Evolutionary conservation across 2,113 vertebrate species (phyloP).

Genomic region (Aegithalos caudatus): DNA sequence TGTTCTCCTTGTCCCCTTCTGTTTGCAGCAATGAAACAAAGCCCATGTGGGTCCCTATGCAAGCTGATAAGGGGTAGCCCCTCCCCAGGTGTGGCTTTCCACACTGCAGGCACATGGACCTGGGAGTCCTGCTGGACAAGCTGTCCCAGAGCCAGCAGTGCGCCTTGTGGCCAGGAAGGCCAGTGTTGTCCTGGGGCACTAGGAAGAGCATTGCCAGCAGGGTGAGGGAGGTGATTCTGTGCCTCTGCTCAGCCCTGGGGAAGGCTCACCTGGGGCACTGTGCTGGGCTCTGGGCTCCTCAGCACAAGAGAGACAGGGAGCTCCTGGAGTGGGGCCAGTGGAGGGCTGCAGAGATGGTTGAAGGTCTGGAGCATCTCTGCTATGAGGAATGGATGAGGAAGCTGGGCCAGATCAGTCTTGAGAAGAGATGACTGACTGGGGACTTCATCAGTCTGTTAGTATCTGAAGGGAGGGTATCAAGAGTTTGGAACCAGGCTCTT

Average conservation of each 20-base stretch:
- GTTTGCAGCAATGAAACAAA: background rate
- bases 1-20: background rate
- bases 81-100: background rate
- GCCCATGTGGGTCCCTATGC: background rate
- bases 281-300: background rate
- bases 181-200: background rate
- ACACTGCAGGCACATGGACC: background rate
- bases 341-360: background rate
- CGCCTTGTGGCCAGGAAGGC: background rate
- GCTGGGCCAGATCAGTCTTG: background rate
- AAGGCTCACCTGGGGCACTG: background rate
- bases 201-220: background rate
- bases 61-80: background rate
- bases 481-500: background rate
- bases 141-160: background rate
- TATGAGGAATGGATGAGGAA: rapidly evolving
- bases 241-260: background rate
- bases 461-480: background rate
- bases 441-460: background rate
- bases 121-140: background rate
- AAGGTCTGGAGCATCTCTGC: background rate
- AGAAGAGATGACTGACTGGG: background rate
- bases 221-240: background rate
- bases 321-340: background rate
- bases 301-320: background rate